These are phyloP conservation scores for Psephotus haematonotus DNA, from an alignment of 2,113 vertebrate species.

Conservation along the genomic window DNA sequence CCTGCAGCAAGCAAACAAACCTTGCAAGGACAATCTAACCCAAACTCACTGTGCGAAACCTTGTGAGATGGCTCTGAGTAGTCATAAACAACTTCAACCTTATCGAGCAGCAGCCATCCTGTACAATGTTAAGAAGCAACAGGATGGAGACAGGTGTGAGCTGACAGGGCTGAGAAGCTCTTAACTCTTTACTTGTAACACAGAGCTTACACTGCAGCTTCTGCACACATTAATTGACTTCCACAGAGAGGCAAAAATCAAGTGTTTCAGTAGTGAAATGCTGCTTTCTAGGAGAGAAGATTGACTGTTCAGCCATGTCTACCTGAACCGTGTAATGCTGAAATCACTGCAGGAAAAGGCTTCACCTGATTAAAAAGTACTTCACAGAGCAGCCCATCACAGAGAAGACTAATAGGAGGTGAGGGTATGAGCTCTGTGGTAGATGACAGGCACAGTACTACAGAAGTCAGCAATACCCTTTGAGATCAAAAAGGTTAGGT, in stretches of 20 bases:
- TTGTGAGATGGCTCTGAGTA: accelerated
- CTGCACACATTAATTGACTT: accelerated
- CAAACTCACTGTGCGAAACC: background rate
- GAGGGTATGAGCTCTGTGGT: background rate
- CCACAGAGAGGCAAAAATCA: background rate
- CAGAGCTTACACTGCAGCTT: background rate
- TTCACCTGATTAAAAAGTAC: background rate
- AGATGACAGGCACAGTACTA: background rate
- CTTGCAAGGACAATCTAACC: background rate
- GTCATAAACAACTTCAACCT: background rate
- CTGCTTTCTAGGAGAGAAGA: background rate
- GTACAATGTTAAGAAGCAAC: background rate
- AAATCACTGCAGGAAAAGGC: background rate
- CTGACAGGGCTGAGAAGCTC: background rate
- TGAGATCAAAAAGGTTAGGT: background rate
- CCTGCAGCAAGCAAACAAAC: background rate
- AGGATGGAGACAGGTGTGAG: background rate
- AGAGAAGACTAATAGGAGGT: accelerated
- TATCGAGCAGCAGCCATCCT: background rate
- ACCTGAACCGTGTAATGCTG: background rate
- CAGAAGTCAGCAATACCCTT: background rate
- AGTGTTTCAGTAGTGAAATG: background rate
- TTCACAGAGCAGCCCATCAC: background rate
- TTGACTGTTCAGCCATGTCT: background rate
- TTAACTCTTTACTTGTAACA: background rate